These are phyloP conservation scores for Lasioglossum vierecki DNA, from an alignment of 2,888 invertebrate species.

Conservation along the genomic window DNA sequence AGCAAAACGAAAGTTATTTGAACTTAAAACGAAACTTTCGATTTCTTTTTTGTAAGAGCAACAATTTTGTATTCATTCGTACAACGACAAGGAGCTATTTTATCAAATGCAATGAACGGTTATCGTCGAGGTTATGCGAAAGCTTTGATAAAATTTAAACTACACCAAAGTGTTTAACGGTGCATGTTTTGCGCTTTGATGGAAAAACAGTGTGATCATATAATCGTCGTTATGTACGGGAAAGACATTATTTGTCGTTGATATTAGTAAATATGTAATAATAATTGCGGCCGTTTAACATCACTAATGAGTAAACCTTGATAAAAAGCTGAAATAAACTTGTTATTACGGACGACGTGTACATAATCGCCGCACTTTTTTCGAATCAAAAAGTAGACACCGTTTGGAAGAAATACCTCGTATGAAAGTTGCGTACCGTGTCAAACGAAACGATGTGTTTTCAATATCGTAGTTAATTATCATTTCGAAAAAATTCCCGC, in stretches of 20 bases:
- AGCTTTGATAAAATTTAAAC: not conserved
- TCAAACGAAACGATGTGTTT: not conserved
- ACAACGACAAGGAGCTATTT: not conserved
- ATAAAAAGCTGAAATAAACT: not conserved
- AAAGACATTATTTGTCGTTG: too few species aligned
- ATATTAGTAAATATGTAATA: slow-evolving; percentile 6
- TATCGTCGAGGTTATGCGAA: too few species aligned
- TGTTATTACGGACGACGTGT: not conserved
- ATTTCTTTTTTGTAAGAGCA: not conserved
- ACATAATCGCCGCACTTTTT: not conserved
- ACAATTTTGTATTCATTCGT: not conserved
- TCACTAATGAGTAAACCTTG: not conserved
- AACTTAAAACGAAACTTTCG: not conserved
- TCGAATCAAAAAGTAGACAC: not conserved
- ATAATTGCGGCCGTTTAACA: not conserved
- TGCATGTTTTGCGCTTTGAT: not conserved
- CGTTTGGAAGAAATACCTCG: not conserved
- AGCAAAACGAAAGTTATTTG: too few species aligned
- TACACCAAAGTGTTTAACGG: not conserved
- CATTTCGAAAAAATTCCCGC: not conserved
- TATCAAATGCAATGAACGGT: too few species aligned
- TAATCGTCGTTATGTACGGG: too few species aligned
- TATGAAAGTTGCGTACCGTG: not conserved
- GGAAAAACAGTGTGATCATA: too few species aligned
- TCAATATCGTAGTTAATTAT: not conserved